Percentiles rank a stretch among this genome's conserved stretches.
Conservation (phyloP, 2,113 vertebrate genomes). For the Corvus cornix region DNA sequence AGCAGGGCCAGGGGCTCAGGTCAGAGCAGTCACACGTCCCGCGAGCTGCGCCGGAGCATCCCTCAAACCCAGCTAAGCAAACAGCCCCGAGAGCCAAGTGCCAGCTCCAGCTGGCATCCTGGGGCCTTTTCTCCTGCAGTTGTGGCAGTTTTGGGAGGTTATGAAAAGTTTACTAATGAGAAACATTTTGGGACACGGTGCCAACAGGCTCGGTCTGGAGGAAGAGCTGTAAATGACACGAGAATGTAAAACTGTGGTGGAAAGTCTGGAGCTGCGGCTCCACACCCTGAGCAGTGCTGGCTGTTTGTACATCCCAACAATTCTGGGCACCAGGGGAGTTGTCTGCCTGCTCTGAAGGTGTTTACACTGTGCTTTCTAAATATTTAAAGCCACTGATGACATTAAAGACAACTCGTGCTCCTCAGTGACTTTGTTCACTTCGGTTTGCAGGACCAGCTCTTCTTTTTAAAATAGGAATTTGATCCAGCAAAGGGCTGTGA, state of each 20-base stretch:
- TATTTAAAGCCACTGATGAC: slow-evolving; percentile 17
- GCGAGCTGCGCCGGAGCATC: slow-evolving; percentile 2
- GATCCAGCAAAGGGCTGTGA: neutral
- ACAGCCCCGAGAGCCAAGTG: slow-evolving; percentile 14
- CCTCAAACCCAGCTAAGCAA: slow-evolving; percentile 38
- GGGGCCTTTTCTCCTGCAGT: neutral
- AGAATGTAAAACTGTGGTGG: neutral
- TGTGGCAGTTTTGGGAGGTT: slow-evolving; percentile 47
- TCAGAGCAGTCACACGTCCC: neutral
- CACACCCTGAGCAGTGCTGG: neutral
- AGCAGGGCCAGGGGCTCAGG: neutral
- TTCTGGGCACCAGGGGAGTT: neutral
- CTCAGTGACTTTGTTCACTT: neutral
- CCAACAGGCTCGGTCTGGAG: neutral
- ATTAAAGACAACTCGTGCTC: neutral
- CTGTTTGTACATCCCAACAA: neutral
- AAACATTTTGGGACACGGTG: neutral
- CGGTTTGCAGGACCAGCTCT: neutral
- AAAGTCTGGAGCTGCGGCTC: neutral
- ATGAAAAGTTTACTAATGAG: slow-evolving; percentile 55
- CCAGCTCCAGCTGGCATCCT: slow-evolving; percentile 50
- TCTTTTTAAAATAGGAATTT: neutral
- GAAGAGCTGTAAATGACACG: neutral
- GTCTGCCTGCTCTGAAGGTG: neutral
- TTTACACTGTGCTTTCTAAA: neutral